A percentile compares a stretch with the other conserved stretches of the same genome.
phyloP scores from a whole-genome alignment of 2,113 vertebrate species.

The Heterochromis multidens region DNA sequence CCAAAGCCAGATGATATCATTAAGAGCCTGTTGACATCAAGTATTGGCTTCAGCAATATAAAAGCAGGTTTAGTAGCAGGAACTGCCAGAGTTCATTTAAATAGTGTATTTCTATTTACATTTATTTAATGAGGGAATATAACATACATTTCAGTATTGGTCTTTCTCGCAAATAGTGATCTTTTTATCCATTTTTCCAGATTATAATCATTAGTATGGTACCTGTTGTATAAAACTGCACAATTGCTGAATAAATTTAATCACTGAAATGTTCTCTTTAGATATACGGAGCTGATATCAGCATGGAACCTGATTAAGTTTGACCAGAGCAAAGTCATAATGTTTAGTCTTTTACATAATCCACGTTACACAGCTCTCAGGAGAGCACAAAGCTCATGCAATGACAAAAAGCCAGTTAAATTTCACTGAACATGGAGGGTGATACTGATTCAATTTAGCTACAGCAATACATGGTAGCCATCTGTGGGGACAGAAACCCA shows the following conservation, averaged over 20 bases:
- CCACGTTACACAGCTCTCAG: neutral
- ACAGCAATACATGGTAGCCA: neutral
- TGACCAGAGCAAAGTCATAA: neutral
- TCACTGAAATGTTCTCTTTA: neutral
- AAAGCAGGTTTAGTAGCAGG: conserved; percentile 9
- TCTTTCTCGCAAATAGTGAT: neutral
- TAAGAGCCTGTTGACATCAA: conserved; percentile 43
- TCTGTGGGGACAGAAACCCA: conserved; percentile 5
- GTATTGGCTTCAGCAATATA: neutral
- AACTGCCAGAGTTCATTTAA: conserved; percentile 34
- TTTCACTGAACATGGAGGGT: conserved; percentile 41
- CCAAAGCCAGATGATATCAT: conserved; percentile 53
- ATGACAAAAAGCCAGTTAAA: conserved; percentile 35
- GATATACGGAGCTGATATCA: neutral
- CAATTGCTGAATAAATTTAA: neutral
- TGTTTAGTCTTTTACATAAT: conserved; percentile 23
- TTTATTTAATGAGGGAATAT: neutral
- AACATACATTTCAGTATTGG: neutral
- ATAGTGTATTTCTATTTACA: conserved; percentile 7
- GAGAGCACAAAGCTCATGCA: neutral
- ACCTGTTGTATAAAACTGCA: neutral
- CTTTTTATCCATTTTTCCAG: neutral
- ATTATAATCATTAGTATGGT: neutral
- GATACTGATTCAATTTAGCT: conserved; percentile 21
- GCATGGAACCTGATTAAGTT: neutral